Conservation (phyloP, 2,888 invertebrate genomes). For the Frankliniella fusca region DNA sequence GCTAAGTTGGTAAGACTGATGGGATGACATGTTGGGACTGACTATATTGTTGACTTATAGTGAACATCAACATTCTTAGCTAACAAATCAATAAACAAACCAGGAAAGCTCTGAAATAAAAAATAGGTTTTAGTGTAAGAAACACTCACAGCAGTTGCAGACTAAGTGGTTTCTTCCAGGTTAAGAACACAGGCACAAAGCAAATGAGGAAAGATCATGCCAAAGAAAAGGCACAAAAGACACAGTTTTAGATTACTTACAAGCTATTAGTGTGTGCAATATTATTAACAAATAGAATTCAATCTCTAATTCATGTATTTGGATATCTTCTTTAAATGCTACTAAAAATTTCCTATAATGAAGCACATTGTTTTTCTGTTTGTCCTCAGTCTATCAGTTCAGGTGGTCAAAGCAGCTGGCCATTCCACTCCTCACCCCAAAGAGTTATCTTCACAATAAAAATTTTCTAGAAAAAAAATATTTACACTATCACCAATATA, state of each 20-base stretch:
- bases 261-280: no score
- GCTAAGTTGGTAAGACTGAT: constrained; percentile 8
- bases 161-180: no score
- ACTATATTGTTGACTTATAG: no score
- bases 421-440: neutral
- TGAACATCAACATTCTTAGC: no score
- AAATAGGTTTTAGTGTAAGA: no score
- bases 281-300: no score
- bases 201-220: neutral
- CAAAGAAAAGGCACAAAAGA: neutral
- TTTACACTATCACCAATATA: neutral
- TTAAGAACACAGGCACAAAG: neutral
- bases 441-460: neutral
- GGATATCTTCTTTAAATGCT: neutral
- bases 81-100: neutral
- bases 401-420: constrained; percentile 19
- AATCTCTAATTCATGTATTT: no score
- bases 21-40: neutral
- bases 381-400: constrained; percentile 15
- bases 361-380: neutral
- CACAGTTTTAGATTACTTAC: no score
- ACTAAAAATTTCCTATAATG: neutral
- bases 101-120: no score
- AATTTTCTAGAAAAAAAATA: no score
- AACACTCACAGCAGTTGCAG: no score